phyloP scores from a whole-genome alignment of 1,140 invertebrate genomes.

The Thaumatotibia leucotreta region DNA sequence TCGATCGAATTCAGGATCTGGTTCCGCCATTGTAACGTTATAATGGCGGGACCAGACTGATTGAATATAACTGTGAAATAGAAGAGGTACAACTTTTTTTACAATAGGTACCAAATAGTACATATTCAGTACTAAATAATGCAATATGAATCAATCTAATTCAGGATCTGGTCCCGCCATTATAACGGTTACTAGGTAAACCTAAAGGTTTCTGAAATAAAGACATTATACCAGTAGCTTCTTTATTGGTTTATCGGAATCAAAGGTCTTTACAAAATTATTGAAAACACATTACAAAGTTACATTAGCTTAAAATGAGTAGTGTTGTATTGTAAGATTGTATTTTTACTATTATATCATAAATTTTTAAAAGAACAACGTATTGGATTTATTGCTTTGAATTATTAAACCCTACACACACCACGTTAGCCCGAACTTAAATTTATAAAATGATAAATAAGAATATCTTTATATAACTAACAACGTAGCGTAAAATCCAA shows the following conservation, averaged over 20 bases:
- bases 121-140: no score
- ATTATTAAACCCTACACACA: constrained; percentile 57
- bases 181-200: no score
- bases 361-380: constrained; percentile 21
- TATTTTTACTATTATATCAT: constrained; percentile 21
- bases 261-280: constrained; percentile 73
- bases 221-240: constrained; percentile 69
- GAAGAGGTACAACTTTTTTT: no score
- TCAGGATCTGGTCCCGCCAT: no score
- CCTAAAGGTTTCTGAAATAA: no score
- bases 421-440: constrained; percentile 19
- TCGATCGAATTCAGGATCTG: no score
- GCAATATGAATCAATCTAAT: no score
- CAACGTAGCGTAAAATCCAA: constrained; percentile 46
- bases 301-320: constrained; percentile 69
- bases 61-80: no score
- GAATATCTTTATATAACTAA: constrained; percentile 29
- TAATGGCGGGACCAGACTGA: no score
- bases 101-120: no score
- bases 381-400: constrained; percentile 41
- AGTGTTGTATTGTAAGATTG: constrained; percentile 47
- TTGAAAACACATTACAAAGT: constrained; percentile 74
- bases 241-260: constrained; percentile 75
- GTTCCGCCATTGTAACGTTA: no score
- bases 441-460: constrained; percentile 4